phyloP scores from a whole-genome alignment of 2,888 invertebrate genomes.

The Dusona sp. region DNA sequence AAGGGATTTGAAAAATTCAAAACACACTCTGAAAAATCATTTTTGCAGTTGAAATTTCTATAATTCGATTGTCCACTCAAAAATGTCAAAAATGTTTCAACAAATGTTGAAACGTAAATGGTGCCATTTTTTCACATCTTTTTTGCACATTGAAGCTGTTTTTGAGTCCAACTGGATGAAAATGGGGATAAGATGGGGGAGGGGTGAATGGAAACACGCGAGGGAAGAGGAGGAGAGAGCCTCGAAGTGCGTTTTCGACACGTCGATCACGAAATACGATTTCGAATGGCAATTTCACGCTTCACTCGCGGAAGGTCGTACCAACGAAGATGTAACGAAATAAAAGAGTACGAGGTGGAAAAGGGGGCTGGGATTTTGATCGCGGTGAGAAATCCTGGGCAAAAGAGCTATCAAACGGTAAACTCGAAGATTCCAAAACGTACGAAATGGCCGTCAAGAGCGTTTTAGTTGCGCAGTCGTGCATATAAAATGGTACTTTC shows the following conservation, averaged over 20 bases:
- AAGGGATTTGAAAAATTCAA: too few relatives aligned
- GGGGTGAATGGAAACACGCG: background rate
- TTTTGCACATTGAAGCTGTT: background rate
- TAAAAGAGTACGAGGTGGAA: slow-evolving; percentile 42
- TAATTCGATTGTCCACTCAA: background rate
- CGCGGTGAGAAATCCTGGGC: background rate
- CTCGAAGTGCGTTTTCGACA: slow-evolving; percentile 39
- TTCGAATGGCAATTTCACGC: slow-evolving; percentile 68
- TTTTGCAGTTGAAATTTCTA: background rate
- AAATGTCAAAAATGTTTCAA: background rate
- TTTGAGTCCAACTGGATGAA: background rate
- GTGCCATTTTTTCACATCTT: background rate
- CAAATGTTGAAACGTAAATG: background rate
- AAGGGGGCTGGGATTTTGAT: background rate
- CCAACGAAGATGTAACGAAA: slow-evolving; percentile 60
- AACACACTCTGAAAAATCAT: too few relatives aligned
- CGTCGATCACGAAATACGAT: slow-evolving; percentile 61
- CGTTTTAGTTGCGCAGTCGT: slow-evolving; percentile 26
- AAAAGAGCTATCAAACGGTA: slow-evolving; percentile 34
- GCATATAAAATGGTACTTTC: slow-evolving; percentile 49
- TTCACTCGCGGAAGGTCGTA: slow-evolving; percentile 42
- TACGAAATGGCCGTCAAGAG: slow-evolving; percentile 22
- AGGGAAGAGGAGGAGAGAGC: slow-evolving; percentile 17
- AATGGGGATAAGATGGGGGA: slow-evolving; percentile 25
- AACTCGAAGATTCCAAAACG: slow-evolving; percentile 57